These are phyloP conservation scores for Spheniscus mendiculus DNA, from an alignment of 2,113 vertebrate species.

Conservation along the genomic window DNA sequence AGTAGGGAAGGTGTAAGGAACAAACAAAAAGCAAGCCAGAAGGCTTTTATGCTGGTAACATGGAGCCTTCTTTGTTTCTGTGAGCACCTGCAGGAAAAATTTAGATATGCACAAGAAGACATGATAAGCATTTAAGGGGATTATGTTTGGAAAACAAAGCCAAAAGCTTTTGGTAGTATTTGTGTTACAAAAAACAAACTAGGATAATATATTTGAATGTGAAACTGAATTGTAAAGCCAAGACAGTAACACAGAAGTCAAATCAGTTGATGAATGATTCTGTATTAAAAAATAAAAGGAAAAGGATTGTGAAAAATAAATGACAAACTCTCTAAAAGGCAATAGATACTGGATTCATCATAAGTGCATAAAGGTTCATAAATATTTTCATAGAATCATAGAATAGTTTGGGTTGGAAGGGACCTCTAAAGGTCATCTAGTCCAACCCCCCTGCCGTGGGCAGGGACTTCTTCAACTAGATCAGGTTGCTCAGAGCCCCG, in stretches of 20 bases:
- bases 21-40: neutral
- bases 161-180: neutral
- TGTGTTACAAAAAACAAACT: neutral
- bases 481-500: too few relatives aligned
- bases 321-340: neutral
- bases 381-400: neutral
- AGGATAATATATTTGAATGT: neutral
- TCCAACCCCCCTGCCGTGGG: too few relatives aligned
- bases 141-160: neutral
- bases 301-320: neutral
- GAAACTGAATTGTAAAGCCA: neutral
- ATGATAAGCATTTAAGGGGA: neutral
- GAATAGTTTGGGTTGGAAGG: too few relatives aligned
- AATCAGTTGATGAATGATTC: neutral
- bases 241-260: neutral
- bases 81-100: neutral
- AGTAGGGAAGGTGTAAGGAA: neutral
- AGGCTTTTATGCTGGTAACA: neutral
- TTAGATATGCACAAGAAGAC: neutral
- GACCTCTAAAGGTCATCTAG: too few relatives aligned
- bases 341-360: neutral
- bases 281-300: neutral
- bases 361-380: neutral
- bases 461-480: too few relatives aligned
- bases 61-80: fast-evolving